A percentile compares a stretch with the other conserved stretches of the same genome.
phyloP scores from a whole-genome alignment of 35 echinoderm and acorn worm genomes.

The Patiria miniata region DNA sequence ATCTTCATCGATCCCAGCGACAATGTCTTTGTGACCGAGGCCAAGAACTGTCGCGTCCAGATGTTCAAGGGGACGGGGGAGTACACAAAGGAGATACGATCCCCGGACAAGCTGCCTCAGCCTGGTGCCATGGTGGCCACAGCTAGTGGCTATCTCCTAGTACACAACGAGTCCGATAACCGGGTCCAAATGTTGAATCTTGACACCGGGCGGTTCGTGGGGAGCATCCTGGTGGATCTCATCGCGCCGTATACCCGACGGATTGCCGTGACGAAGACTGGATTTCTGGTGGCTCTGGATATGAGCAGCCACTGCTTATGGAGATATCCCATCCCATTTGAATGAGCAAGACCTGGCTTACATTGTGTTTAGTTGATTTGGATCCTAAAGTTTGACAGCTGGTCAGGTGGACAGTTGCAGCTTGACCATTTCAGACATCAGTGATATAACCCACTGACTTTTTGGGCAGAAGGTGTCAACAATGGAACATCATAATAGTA shows the following conservation, averaged over 20 bases:
- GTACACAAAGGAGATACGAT: constrained; percentile 69
- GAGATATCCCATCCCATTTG: constrained; percentile 82
- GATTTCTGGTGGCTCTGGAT: constrained; percentile 70
- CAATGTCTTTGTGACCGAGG: constrained; percentile 73
- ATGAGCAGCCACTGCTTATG: constrained; percentile 84
- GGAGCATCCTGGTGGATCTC: constrained; percentile 52
- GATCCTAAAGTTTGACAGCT: no score
- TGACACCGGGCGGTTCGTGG: constrained; percentile 62
- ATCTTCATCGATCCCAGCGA: constrained; percentile 64
- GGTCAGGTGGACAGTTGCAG: no score
- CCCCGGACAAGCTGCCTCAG: constrained; percentile 72
- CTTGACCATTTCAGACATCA: no score
- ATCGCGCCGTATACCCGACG: constrained; percentile 67
- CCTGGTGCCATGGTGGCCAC: constrained; percentile 76
- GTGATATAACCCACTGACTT: no score
- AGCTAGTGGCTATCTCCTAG: constrained; percentile 65
- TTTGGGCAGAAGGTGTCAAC: no score
- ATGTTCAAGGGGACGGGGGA: constrained; percentile 59
- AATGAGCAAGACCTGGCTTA: constrained; percentile 17
- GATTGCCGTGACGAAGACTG: constrained; percentile 64
- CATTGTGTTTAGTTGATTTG: background rate
- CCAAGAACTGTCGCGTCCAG: constrained; percentile 69
- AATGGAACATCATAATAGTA: no score
- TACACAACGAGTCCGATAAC: constrained; percentile 65
- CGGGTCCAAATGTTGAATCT: constrained; percentile 83